phyloP scores from a whole-genome alignment of 2,888 invertebrate genomes.

The Xestia c-nigrum region DNA sequence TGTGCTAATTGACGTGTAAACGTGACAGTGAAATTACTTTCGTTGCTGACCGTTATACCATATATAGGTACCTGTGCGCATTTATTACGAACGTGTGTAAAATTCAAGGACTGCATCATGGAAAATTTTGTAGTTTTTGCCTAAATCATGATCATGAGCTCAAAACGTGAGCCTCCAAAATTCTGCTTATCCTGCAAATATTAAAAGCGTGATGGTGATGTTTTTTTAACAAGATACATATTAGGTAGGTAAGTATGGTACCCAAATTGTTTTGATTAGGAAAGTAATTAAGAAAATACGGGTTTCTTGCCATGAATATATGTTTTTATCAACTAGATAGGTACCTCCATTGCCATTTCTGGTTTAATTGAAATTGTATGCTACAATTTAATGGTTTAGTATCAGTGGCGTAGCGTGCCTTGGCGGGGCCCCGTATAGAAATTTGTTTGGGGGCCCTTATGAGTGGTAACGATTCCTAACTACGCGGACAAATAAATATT shows the following conservation, averaged over 20 bases:
- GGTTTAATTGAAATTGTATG: not conserved
- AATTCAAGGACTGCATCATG: not conserved
- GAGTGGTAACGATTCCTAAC: too few relatives aligned
- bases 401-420: too few relatives aligned
- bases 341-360: not conserved
- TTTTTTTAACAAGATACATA: not conserved
- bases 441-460: too few relatives aligned
- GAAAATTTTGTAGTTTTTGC: not conserved
- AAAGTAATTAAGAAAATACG: not conserved
- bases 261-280: not conserved
- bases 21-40: not conserved
- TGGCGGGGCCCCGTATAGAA: too few relatives aligned
- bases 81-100: not conserved
- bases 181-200: not conserved
- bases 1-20: not conserved
- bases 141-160: not conserved
- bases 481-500: too few relatives aligned
- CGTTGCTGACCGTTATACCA: not conserved
- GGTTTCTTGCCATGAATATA: not conserved
- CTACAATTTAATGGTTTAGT: not conserved
- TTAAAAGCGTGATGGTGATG: not conserved
- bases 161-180: not conserved
- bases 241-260: too few relatives aligned
- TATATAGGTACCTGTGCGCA: too few relatives aligned
- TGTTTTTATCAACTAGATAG: not conserved